A percentile compares a stretch with the other conserved stretches of the same genome.
Conservation (phyloP, 2,888 invertebrate genomes). For the Rotaria socialis region DNA sequence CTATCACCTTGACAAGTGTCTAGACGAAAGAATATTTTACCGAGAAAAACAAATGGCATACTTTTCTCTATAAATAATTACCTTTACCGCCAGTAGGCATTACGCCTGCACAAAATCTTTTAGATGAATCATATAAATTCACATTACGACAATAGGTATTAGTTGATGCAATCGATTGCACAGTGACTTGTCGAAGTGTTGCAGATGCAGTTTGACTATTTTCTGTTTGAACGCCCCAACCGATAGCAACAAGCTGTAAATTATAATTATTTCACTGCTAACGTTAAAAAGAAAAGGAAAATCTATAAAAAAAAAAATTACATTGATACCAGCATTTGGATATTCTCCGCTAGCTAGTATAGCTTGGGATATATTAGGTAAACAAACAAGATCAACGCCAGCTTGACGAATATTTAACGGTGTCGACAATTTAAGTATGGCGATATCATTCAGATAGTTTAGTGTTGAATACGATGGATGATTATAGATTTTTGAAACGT, state of each 20-base stretch:
- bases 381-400: not conserved
- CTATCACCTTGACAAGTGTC: slow-evolving; percentile 9
- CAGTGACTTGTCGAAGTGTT: not conserved
- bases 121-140: not conserved
- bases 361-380: not conserved
- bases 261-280: not conserved
- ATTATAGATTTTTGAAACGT: not conserved
- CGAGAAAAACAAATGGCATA: too few species aligned
- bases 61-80: not conserved
- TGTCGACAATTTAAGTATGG: not conserved
- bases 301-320: not conserved
- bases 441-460: not conserved
- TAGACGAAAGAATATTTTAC: not conserved
- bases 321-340: not conserved
- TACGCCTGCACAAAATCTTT: not conserved
- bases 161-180: not conserved
- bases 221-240: not conserved
- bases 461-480: not conserved
- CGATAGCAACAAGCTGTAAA: not conserved
- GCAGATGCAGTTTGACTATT: not conserved
- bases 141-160: not conserved
- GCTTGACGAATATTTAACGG: not conserved
- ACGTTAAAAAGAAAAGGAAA: not conserved
- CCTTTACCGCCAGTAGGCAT: not conserved
- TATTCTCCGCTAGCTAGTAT: not conserved